phyloP scores from a whole-genome alignment of 1,140 invertebrate genomes.

The Grapholita molesta region DNA sequence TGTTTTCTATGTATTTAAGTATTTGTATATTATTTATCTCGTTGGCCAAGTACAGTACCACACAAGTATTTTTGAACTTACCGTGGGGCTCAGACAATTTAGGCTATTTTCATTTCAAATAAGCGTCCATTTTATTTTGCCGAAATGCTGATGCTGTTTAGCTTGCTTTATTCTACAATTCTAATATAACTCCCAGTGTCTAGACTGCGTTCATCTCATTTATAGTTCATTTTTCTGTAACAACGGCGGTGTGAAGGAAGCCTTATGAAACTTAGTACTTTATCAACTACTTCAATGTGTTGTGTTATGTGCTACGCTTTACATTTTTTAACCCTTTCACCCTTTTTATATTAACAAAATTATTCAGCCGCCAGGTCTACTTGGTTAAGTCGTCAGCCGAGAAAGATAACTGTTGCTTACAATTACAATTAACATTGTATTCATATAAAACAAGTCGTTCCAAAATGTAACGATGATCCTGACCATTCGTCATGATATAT shows the following conservation, averaged over 20 bases:
- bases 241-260: background rate
- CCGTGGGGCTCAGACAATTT: too few relatives aligned
- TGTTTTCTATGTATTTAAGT: too few relatives aligned
- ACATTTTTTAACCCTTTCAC: background rate
- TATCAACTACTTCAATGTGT: background rate
- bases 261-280: background rate
- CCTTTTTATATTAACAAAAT: background rate
- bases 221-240: background rate
- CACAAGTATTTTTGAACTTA: too few relatives aligned
- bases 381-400: too few relatives aligned
- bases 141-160: background rate
- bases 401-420: too few relatives aligned
- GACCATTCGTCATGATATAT: too few relatives aligned
- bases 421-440: too few relatives aligned
- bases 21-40: too few relatives aligned
- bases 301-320: background rate
- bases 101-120: background rate
- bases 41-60: too few relatives aligned
- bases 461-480: too few relatives aligned
- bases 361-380: too few relatives aligned
- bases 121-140: background rate
- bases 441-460: too few relatives aligned
- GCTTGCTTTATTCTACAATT: background rate
- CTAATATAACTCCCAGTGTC: background rate
- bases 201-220: slow-evolving; percentile 13